Evolutionary conservation across 1,140 invertebrate species (phyloP).

Genomic region (Drosophila erecta): DNA sequence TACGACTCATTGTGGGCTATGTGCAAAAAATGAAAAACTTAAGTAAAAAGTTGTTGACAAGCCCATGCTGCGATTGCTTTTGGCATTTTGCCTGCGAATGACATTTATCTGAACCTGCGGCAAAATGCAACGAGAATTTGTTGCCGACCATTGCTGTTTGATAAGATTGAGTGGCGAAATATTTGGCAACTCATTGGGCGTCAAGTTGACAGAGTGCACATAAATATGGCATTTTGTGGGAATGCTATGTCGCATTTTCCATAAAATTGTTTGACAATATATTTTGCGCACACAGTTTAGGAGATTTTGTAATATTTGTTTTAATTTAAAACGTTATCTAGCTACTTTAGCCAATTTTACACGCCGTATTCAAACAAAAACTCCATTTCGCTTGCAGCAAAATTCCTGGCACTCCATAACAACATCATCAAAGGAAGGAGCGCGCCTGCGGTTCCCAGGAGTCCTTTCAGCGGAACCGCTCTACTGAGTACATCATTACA

Average conservation of each 20-base stretch:
- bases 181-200: constrained; percentile 21
- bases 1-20: constrained; percentile 55
- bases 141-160: constrained; percentile 9
- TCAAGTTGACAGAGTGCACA: constrained; percentile 10
- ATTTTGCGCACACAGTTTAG: too few relatives aligned
- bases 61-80: constrained; percentile 58
- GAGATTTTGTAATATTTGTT: too few relatives aligned
- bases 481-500: constrained; percentile 26
- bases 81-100: constrained; percentile 62
- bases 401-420: constrained; percentile 49
- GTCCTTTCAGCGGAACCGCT: constrained; percentile 61
- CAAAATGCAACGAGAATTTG: constrained; percentile 33
- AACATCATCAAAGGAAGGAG: constrained; percentile 55
- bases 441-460: constrained; percentile 53
- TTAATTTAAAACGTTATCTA: background rate
- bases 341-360: background rate
- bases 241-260: background rate
- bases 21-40: background rate
- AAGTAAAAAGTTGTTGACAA: constrained; percentile 56
- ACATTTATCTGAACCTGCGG: constrained; percentile 62
- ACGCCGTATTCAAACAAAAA: constrained; percentile 18
- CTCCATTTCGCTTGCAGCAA: constrained; percentile 41
- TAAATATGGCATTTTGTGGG: constrained; percentile 8
- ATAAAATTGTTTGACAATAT: background rate
- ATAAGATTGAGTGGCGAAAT: constrained; percentile 33